Percentiles rank a stretch among this genome's conserved stretches.
phyloP scores from a whole-genome alignment of 2,797 vertebrate genomes.

The Lithobates sylvaticus region DNA sequence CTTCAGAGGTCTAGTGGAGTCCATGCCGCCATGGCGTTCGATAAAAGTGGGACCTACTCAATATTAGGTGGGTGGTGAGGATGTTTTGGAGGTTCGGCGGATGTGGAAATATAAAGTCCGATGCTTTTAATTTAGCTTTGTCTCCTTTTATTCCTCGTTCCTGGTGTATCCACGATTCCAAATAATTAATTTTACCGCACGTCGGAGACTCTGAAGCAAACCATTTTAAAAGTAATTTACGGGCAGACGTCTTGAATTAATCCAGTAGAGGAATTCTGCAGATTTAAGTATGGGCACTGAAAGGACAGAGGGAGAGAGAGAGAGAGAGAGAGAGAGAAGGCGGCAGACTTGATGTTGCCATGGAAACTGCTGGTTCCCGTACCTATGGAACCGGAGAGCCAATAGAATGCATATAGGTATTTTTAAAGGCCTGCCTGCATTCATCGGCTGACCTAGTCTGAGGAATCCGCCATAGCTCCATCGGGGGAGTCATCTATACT shows the following conservation, averaged over 20 bases:
- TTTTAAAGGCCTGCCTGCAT: background rate
- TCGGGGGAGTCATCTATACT: background rate
- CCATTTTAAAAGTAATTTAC: background rate
- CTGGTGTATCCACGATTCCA: too few relatives aligned
- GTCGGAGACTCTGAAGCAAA: background rate
- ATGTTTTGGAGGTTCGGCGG: too few relatives aligned
- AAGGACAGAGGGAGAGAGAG: background rate
- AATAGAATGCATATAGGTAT: slow-evolving; percentile 9
- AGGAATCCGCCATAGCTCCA: background rate
- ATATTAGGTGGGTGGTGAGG: too few relatives aligned
- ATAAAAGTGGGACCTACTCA: too few relatives aligned
- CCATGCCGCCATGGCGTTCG: too few relatives aligned
- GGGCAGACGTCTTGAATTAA: background rate
- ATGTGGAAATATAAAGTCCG: too few relatives aligned
- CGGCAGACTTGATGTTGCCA: slow-evolving; percentile 16
- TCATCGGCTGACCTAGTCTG: slow-evolving; percentile 2
- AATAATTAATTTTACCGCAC: too few relatives aligned
- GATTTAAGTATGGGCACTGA: slow-evolving; percentile 4
- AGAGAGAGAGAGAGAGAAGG: background rate
- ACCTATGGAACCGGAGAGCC: background rate
- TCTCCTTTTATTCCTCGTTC: too few relatives aligned
- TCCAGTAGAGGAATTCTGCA: background rate
- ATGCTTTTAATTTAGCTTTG: too few relatives aligned
- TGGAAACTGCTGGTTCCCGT: slow-evolving; percentile 37
- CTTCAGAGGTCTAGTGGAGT: too few relatives aligned